Conservation (phyloP, 1,140 invertebrate species). For the Monochamus saltuarius region DNA sequence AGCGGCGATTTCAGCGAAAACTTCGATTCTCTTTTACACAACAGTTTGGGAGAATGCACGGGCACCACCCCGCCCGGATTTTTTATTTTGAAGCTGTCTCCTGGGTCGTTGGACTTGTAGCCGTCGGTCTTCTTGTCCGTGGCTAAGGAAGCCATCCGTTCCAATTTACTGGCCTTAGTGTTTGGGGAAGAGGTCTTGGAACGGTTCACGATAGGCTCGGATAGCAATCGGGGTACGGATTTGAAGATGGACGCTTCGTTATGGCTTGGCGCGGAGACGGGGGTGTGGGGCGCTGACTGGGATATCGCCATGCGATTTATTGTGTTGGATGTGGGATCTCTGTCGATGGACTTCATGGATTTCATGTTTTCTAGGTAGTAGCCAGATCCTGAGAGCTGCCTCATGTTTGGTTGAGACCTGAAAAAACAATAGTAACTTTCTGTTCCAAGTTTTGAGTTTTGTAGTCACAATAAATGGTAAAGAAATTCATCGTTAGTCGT, state of each 20-base stretch:
- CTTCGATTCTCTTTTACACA: constrained; percentile 40
- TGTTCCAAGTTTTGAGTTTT: too few species aligned
- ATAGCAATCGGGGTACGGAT: constrained; percentile 44
- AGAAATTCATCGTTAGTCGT: too few species aligned
- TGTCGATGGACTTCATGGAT: constrained; percentile 41
- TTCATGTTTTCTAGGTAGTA: constrained; percentile 43
- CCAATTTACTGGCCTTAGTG: constrained; percentile 28
- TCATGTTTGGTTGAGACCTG: constrained; percentile 50
- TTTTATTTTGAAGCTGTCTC: constrained; percentile 32
- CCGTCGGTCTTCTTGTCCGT: constrained; percentile 24
- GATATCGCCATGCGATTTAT: constrained; percentile 43
- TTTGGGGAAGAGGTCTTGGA: constrained; percentile 27
- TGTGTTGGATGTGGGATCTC: constrained; percentile 37
- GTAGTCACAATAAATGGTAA: too few species aligned
- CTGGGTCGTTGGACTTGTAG: background rate
- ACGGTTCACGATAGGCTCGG: constrained; percentile 45
- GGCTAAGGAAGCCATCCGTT: constrained; percentile 25
- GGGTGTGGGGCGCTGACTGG: constrained; percentile 50
- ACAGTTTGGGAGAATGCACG: constrained; percentile 45
- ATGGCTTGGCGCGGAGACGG: constrained; percentile 41
- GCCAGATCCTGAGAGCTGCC: constrained; percentile 44
- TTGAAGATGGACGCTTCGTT: constrained; percentile 34
- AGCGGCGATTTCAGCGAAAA: constrained; percentile 45
- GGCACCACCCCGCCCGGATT: constrained; percentile 32
- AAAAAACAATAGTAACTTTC: constrained; percentile 11